Evolutionary conservation across 2,888 invertebrate species (phyloP), one percentile per base, ranked within the genome.

Genomic region (Chironomus riparius): DNA sequence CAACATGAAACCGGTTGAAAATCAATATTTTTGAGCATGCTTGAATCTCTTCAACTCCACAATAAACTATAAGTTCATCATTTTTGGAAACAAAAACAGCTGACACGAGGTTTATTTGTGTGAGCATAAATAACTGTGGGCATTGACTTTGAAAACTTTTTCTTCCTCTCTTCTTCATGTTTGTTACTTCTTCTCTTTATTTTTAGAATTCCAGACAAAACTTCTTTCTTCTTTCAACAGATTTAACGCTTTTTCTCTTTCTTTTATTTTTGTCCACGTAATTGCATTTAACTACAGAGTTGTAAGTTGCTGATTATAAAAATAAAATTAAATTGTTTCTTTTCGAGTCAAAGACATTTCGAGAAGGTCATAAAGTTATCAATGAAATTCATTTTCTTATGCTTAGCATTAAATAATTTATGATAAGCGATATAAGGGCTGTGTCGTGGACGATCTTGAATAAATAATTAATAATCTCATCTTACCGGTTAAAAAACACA

Each of bases 141-240:
- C 72, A 73, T 28, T 73, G 72, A 73, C 72, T 28, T 47, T 61
- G 61, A 62, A 70, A 22, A 24, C n/a, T 48, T 47, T 38, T 70
- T 48, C 47, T 15, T 68, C n/a, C 68, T 68, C 68, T 68, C 10
- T 68, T 65, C 38, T 38, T 21, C 68, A 68, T 4, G n/a, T 38
- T 10, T 38, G n/a, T 68, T n/a, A 28, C 68, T 15, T 28, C 18
- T 28, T 38, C n/a, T n/a, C 68, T 2, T 65, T 65, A 65, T 65
- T 65, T 65, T 24, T 65, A 65, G 65, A 65, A 65, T 65, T 65
- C 65, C 65, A 65, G 65, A 24, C 65, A 65, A 65, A 65, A 4
- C 24, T 24, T 21, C 4, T 3, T 22, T 24, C 18, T 18, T 28
- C 18, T 15, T 50, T 50, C n/a, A 15, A 56, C 56, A 38, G 38